Percentiles rank a stretch among this genome's conserved stretches.
phyloP scores from a whole-genome alignment of 2,797 vertebrate species.

The Smutsia gigantea region DNA sequence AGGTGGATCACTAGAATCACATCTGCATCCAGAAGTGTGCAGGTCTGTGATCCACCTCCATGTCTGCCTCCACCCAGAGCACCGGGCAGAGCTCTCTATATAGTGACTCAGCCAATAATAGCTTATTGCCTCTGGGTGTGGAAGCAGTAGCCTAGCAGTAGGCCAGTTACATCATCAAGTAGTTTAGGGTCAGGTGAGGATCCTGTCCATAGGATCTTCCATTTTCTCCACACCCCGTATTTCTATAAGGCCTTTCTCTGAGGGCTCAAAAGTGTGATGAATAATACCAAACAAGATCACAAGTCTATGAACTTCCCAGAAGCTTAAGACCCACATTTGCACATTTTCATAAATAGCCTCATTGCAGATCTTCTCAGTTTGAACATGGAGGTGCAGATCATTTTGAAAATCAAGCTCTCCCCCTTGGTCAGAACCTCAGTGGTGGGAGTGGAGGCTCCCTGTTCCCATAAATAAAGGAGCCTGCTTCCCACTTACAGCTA shows the following conservation, averaged over 20 bases:
- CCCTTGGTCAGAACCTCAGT: neutral
- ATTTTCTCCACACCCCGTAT: neutral
- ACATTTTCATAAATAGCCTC: neutral
- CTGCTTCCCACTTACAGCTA: neutral
- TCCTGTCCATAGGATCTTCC: too few species aligned
- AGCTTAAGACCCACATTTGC: neutral
- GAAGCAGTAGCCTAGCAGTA: too few species aligned
- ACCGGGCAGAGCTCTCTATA: too few species aligned
- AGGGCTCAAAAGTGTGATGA: neutral
- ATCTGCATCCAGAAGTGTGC: too few species aligned
- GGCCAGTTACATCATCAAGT: too few species aligned
- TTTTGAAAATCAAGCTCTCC: neutral
- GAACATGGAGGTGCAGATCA: neutral
- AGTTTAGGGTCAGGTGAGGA: too few species aligned
- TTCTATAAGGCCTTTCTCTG: neutral
- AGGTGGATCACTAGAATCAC: too few species aligned
- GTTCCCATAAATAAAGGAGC: neutral
- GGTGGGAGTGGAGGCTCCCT: too few species aligned
- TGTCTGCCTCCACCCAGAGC: too few species aligned
- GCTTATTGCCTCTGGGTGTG: too few species aligned
- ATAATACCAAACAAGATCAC: neutral
- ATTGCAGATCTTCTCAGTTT: neutral
- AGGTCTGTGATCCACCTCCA: too few species aligned
- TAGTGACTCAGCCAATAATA: too few species aligned
- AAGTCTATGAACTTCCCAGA: neutral